Base-by-base conservation (phyloP, 2,888 invertebrate species). In the Tridacna crocea region DNA sequence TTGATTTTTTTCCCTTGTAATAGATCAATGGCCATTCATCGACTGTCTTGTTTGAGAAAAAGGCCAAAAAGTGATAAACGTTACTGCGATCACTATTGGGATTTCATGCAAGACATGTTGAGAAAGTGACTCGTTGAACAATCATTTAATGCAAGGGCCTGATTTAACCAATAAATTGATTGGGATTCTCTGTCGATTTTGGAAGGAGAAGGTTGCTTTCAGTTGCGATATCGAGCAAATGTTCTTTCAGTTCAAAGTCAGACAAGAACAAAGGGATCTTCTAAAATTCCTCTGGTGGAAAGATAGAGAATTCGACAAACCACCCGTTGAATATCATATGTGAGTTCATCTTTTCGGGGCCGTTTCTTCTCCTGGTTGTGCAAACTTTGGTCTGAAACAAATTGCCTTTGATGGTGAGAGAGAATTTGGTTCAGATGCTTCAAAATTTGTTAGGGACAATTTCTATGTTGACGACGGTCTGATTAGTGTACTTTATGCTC, bases 311-410 rank as follows among this genome's bases (percentile, higher is more conserved):
- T 58, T 68, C 10, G 12, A n/a, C 17, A 68, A 19, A 0, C 73
- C 51, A 36, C 72, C 77, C 15, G 65, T 65, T n/a, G 82, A 82
- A 0, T 6, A n/a, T n/a, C n/a, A n/a, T n/a, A n/a, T n/a, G n/a
- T n/a, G n/a, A n/a, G n/a, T n/a, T n/a, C n/a, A n/a, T n/a, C n/a
- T n/a, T n/a, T n/a, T n/a, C n/a, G n/a, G n/a, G n/a, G n/a, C n/a
- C n/a, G n/a, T n/a, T n/a, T 88, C 88, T 0, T 87, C 86, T 0
- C 88, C 88, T 13, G 80, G 73, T 75, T 88, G 80, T 63, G 80
- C 80, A 0, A 80, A 80, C 63, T 75, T 72, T 55, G 79, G 68
- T 4, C 55, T 75, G 22, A 75, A 80, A 72, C 36, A n/a, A 55
- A 27, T 70, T n/a, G 80, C 80, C 10, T 17, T 11, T 2, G 72